Base-by-base conservation (phyloP, 2,113 vertebrate genomes). In the Plotosus lineatus region DNA sequence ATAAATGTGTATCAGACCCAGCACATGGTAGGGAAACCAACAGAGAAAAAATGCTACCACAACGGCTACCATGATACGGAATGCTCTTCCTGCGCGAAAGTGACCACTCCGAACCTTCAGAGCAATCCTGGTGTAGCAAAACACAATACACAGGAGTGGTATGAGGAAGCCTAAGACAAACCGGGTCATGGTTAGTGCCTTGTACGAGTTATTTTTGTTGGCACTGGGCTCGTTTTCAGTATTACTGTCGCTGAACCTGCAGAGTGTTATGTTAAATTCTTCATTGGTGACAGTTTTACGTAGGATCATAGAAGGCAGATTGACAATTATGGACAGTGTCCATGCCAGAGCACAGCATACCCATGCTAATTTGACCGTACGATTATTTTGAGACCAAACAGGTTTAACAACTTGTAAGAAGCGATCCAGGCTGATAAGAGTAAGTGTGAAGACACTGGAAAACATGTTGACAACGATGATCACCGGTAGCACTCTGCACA, bases 381-480 rank as follows among this genome's bases (percentile, higher is more conserved):
- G 91, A 48, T 91, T 90, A 56, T 96, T 96, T 82, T 95, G 94
- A 61, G 94, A 92, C 95, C 95, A 95, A 77, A 96, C 68, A 0
- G 95, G 95, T 75, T 88, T 92, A 74, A 90, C 83, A 3, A 95
- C 94, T 36, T 93, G 69, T 7, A 93, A 81, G 56, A 92, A 95
- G 7, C 94, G 90, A 85, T 96, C 94, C 36, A 95, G 78, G 82
- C 93, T 94, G 55, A 95, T 94, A 46, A 89, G 77, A 1, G 89
- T 75, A 0, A 96, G 90, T 0, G 93, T 90, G 85, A 96, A 94
- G 82, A 95, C 55, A 0, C 94, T 96, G 68, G 94, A 90, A 82
- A 95, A 95, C 95, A 95, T 95, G 85, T 93, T 95, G 78, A 95
- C 88, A 56, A 94, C 2, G 0, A 94, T 87, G 63, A 90, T 26